phyloP scores from a whole-genome alignment of 2,113 vertebrate species.

The Limanda limanda region DNA sequence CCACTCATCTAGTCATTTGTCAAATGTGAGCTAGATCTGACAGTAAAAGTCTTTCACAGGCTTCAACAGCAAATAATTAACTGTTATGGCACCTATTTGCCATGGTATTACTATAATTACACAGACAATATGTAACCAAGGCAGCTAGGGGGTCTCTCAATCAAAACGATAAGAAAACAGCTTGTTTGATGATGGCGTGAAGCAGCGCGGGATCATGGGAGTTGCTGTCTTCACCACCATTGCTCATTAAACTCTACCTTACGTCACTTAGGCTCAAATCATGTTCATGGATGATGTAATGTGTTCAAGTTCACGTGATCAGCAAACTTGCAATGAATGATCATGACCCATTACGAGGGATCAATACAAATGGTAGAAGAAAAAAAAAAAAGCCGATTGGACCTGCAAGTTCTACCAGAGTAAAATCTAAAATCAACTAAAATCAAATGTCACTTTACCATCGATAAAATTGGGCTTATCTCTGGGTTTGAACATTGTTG shows the following conservation, averaged over 20 bases:
- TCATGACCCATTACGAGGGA: neutral
- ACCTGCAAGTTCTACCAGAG: no score
- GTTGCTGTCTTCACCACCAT: neutral
- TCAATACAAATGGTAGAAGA: no score
- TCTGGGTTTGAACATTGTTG: no score
- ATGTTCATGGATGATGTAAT: neutral
- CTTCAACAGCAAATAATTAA: constrained; percentile 17
- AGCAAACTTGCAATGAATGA: neutral
- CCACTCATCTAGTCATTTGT: constrained; percentile 42
- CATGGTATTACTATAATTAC: constrained; percentile 31
- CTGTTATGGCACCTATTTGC: constrained; percentile 26
- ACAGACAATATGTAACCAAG: neutral
- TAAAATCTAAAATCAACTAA: no score
- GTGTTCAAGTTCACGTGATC: neutral
- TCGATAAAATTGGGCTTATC: no score
- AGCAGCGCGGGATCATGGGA: neutral
- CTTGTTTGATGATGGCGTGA: neutral
- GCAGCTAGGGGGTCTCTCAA: neutral
- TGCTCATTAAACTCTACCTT: no score
- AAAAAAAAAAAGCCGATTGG: no score
- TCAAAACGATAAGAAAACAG: neutral
- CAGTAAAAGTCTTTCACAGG: neutral
- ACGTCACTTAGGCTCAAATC: no score
- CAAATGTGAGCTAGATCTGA: constrained; percentile 30
- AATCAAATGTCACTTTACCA: no score